These are phyloP conservation scores for Trachelipus rathkii DNA, from an alignment of 1,140 invertebrate species.

Conservation along the genomic window DNA sequence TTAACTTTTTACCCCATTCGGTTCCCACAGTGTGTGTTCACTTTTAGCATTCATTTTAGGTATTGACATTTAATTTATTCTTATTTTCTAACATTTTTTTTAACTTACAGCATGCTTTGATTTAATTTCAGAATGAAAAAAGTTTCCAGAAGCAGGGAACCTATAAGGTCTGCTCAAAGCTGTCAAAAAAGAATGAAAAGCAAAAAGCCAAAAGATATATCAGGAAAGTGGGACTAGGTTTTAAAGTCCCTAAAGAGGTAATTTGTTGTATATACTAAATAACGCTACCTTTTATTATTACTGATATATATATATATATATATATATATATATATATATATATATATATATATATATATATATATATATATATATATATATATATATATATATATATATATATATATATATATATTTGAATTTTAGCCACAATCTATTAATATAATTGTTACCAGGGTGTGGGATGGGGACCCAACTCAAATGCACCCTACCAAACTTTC, in stretches of 20 bases:
- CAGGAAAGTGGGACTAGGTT: constrained; percentile 93
- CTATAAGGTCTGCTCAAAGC: background rate
- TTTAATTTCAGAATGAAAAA: background rate
- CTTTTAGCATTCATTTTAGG: background rate
- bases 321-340: too few species aligned
- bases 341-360: background rate
- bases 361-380: constrained; percentile 17
- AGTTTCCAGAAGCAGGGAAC: background rate
- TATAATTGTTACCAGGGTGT: too few species aligned
- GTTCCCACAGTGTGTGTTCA: background rate
- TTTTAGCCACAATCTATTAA: too few species aligned
- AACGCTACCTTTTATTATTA: too few species aligned
- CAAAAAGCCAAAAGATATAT: constrained; percentile 61
- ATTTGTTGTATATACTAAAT: background rate
- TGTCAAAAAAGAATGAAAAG: background rate
- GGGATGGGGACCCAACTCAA: too few species aligned
- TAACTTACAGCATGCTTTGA: too few species aligned
- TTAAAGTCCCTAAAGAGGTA: constrained; percentile 92
- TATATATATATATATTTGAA: constrained; percentile 18
- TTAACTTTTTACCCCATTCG: background rate
- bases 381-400: constrained; percentile 16
- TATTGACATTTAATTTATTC: background rate
- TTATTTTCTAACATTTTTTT: background rate
- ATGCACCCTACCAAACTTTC: too few species aligned
- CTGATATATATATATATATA: too few species aligned